phyloP scores from a whole-genome alignment of 2,888 invertebrate species.

The Hypomecis atomaria region DNA sequence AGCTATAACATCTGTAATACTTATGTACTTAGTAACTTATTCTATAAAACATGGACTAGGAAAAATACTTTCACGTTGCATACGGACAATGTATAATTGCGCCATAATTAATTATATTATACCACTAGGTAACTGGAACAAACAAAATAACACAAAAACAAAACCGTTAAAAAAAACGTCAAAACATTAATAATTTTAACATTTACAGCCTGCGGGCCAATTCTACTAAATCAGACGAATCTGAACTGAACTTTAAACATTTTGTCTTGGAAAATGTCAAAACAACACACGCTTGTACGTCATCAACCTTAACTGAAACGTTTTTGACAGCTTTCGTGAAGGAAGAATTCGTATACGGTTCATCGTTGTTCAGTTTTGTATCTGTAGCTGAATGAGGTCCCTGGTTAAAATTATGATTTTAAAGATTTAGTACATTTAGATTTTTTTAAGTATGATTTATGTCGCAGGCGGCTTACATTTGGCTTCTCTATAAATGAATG shows the following conservation, averaged over 20 bases:
- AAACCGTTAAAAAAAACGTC: constrained; percentile 13
- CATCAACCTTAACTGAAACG: no score
- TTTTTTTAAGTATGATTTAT: not conserved
- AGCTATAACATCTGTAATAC: constrained; percentile 68
- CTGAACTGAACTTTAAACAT: no score
- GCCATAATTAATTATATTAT: constrained; percentile 34
- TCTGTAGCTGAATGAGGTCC: no score
- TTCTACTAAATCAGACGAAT: no score
- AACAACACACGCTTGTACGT: no score
- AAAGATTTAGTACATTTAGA: not conserved
- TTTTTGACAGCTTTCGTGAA: no score
- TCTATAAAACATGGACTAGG: constrained; percentile 67
- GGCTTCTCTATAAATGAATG: constrained; percentile 33
- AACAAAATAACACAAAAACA: constrained; percentile 6
- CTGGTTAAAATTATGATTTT: no score
- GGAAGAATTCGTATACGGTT: no score
- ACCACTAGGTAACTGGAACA: constrained; percentile 44
- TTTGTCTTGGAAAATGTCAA: no score
- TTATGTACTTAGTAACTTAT: constrained; percentile 59
- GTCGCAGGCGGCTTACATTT: constrained; percentile 38
- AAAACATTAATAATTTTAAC: no score
- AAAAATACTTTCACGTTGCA: constrained; percentile 53
- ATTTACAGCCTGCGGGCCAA: no score
- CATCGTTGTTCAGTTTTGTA: no score
- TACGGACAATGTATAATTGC: constrained; percentile 35